Conservation (phyloP, 2,888 invertebrate species). For the Cacoxenus indagator region DNA sequence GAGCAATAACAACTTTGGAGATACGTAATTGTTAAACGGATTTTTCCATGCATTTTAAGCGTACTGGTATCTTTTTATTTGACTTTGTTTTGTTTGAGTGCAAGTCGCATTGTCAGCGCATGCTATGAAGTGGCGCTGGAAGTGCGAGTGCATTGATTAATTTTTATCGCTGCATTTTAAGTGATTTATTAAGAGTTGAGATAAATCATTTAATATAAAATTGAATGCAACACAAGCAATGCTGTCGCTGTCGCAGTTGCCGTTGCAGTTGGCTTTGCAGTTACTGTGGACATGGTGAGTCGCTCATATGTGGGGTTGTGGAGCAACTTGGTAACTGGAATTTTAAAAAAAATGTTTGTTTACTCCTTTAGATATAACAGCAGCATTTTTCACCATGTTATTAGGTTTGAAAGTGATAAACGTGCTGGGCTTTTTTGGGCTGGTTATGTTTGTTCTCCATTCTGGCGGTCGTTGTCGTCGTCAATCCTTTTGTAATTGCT, state of each 20-base stretch:
- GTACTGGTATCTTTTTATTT: neutral
- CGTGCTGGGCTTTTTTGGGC: slow-evolving; percentile 30
- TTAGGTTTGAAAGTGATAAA: slow-evolving; percentile 46
- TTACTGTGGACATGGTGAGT: too few relatives aligned
- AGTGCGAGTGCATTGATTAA: slow-evolving; percentile 63
- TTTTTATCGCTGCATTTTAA: slow-evolving; percentile 62
- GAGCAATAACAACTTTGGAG: neutral
- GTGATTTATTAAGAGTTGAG: slow-evolving; percentile 65
- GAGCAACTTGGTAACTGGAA: neutral
- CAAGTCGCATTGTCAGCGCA: neutral
- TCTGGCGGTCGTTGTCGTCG: neutral
- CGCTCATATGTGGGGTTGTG: neutral
- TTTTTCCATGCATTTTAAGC: neutral
- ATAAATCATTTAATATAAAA: slow-evolving; percentile 64
- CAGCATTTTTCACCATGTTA: slow-evolving; percentile 33
- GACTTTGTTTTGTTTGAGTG: neutral
- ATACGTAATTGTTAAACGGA: neutral
- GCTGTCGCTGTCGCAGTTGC: neutral
- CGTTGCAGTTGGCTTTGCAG: too few relatives aligned
- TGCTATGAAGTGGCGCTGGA: slow-evolving; percentile 32
- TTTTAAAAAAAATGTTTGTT: neutral
- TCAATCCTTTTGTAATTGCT: slow-evolving; percentile 20
- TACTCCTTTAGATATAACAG: neutral
- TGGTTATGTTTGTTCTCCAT: slow-evolving; percentile 10
- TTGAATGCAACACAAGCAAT: slow-evolving; percentile 39